A percentile compares a stretch with the other conserved stretches of the same genome.
These are phyloP conservation scores for Cordilura impudica DNA, from an alignment of 2,888 invertebrate genomes.

Conservation along the genomic window DNA sequence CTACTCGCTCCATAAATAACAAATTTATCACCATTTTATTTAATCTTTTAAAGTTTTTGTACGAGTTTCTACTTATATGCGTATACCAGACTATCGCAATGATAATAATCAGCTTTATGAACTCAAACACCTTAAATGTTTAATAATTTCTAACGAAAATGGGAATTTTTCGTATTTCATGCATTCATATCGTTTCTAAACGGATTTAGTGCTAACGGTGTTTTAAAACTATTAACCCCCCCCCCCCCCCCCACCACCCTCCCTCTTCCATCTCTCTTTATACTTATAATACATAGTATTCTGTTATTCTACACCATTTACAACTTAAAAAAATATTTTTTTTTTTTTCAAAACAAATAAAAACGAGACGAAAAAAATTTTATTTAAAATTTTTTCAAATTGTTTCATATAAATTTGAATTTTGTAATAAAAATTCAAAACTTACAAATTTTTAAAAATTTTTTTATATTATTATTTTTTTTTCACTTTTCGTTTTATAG, in stretches of 20 bases:
- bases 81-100: background rate
- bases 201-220: conserved; percentile 47
- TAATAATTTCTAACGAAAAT: background rate
- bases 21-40: background rate
- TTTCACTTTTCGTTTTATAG: no score
- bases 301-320: no score
- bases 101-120: background rate
- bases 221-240: conserved; percentile 46
- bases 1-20: background rate
- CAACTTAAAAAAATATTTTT: no score
- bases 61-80: background rate
- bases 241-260: conserved; percentile 19
- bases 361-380: no score
- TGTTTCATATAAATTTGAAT: no score
- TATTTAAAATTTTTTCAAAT: no score
- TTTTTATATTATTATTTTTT: no score
- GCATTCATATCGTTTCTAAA: conserved; percentile 29
- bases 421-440: no score
- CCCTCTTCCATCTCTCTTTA: background rate
- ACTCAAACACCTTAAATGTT: background rate
- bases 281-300: background rate
- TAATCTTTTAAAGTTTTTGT: background rate
- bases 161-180: background rate
- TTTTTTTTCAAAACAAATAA: no score
- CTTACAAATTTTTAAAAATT: no score